Conservation (phyloP, 2,797 vertebrate genomes). For the Chiroxiphia lanceolata region DNA sequence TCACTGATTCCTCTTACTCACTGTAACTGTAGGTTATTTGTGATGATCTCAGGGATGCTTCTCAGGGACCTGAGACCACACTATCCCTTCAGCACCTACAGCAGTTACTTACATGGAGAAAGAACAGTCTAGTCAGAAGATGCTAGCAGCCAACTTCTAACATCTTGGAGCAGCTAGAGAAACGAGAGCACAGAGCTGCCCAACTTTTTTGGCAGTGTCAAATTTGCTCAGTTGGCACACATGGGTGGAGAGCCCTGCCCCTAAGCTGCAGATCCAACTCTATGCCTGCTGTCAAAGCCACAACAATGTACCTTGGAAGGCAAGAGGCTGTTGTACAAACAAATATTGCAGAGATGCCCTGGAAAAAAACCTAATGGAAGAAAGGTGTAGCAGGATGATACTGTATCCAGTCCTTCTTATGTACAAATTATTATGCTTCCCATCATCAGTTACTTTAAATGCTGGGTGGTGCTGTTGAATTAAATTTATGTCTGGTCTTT, state of each 20-base stretch:
- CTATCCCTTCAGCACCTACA: neutral
- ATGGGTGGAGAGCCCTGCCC: neutral
- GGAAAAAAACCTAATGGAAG: neutral
- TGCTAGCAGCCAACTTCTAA: neutral
- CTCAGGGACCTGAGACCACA: neutral
- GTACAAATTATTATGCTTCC: neutral
- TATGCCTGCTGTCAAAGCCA: neutral
- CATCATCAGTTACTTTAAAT: neutral
- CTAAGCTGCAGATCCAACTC: neutral
- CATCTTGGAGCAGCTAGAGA: neutral
- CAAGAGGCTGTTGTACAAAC: neutral
- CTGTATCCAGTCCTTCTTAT: neutral
- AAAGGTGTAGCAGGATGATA: neutral
- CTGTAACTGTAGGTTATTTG: neutral
- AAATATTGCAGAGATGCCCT: neutral
- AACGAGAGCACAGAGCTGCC: neutral
- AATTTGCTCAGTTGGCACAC: rapidly evolving
- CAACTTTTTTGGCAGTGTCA: neutral
- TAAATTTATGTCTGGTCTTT: neutral
- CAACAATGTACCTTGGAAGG: neutral
- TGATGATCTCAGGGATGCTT: neutral
- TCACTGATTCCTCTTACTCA: neutral
- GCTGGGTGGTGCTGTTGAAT: neutral
- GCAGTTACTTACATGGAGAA: neutral
- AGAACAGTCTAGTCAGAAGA: neutral